These are phyloP conservation scores for Glyptemys insculpta DNA, from an alignment of 2,797 vertebrate genomes.

Conservation along the genomic window DNA sequence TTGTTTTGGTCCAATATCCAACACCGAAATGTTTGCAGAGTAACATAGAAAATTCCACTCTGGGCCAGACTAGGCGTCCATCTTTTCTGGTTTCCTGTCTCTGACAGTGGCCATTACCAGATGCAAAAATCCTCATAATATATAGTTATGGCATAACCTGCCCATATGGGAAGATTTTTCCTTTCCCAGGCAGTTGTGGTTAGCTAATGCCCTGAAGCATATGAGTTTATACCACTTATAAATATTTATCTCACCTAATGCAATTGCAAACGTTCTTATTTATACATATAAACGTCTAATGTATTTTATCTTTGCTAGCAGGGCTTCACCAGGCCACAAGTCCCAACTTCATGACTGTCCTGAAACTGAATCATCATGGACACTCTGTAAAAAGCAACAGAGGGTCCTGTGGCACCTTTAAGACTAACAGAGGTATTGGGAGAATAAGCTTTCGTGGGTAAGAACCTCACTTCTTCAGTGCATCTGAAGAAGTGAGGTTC, in stretches of 20 bases:
- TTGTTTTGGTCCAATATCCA: neutral
- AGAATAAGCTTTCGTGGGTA: no score
- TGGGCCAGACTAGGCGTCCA: neutral
- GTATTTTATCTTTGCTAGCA: neutral
- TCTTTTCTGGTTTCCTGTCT: neutral
- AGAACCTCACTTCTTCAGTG: no score
- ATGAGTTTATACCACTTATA: neutral
- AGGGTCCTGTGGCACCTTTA: no score
- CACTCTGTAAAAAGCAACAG: no score
- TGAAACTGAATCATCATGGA: neutral
- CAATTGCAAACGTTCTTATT: neutral
- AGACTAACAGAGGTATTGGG: no score
- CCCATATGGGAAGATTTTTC: accelerated
- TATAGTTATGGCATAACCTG: neutral
- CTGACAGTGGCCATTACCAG: neutral
- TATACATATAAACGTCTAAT: neutral
- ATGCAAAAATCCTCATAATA: accelerated
- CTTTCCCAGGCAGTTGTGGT: accelerated
- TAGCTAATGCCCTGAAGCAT: neutral
- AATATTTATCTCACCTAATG: neutral
- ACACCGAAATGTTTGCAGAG: neutral
- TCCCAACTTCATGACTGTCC: neutral
- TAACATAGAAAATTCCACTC: neutral
- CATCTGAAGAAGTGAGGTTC: no score
- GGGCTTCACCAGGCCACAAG: neutral